Evolutionary conservation across 1,140 invertebrate genomes (phyloP).

Genomic region (Acyrthosiphon pisum): DNA sequence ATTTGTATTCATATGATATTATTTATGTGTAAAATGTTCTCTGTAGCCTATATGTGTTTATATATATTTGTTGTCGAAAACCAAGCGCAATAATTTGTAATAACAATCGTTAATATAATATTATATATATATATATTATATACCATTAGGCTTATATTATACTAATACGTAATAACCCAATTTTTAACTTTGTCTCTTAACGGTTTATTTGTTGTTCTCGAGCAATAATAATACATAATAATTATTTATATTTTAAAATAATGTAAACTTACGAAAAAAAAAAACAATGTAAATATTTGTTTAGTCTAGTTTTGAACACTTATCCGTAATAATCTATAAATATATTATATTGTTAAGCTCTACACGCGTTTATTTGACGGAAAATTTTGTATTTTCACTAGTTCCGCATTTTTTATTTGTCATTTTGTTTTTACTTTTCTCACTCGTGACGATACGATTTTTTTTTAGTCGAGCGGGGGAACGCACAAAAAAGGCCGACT

Average conservation of each 20-base stretch:
- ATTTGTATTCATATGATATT: conserved; percentile 49
- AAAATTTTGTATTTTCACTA: conserved; percentile 26
- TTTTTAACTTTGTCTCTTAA: conserved; percentile 29
- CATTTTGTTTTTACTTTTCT: neutral
- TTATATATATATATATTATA: conserved; percentile 39
- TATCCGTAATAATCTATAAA: conserved; percentile 25
- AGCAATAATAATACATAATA: conserved; percentile 49
- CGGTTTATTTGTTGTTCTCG: conserved; percentile 18
- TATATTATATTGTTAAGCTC: neutral
- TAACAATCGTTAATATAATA: conserved; percentile 41
- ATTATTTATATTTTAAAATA: neutral
- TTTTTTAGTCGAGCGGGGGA: neutral
- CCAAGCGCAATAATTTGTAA: conserved; percentile 47
- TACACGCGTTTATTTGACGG: neutral
- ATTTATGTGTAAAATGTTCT: conserved; percentile 20
- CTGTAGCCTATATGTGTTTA: neutral
- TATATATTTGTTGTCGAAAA: conserved; percentile 8
- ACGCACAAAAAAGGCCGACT: neutral
- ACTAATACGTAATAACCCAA: conserved; percentile 34
- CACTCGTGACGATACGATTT: neutral
- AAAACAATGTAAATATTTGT: conserved; percentile 21
- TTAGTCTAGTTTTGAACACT: neutral
- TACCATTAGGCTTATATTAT: conserved; percentile 55
- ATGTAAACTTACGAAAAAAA: conserved; percentile 24
- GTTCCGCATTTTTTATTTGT: neutral